A percentile compares a stretch with the other conserved stretches of the same genome.
phyloP scores from a whole-genome alignment of 2,113 vertebrate species.

The Tragelaphus scriptus region DNA sequence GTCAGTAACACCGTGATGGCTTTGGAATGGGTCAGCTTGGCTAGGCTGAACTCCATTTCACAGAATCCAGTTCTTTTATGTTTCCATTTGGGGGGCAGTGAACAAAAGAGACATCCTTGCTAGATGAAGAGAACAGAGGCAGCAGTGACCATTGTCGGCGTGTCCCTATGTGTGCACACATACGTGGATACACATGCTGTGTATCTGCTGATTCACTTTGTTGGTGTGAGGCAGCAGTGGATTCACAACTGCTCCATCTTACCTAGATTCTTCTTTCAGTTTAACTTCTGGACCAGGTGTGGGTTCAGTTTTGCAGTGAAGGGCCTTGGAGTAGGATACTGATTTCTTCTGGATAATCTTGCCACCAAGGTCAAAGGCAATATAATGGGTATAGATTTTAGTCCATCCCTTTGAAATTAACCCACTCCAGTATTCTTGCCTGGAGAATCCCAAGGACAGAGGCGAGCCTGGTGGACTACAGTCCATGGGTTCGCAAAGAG shows the following conservation, averaged over 20 bases:
- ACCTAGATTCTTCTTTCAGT: not conserved
- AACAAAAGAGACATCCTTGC: too few relatives aligned
- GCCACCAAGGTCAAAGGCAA: not conserved
- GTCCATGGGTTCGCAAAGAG: not conserved
- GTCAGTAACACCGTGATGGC: not conserved
- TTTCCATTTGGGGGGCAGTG: not conserved
- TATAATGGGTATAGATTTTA: not conserved
- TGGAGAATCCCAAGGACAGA: not conserved
- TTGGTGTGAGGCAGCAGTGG: not conserved
- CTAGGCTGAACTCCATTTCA: not conserved
- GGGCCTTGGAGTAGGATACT: not conserved
- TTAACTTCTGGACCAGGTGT: not conserved
- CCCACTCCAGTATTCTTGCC: not conserved
- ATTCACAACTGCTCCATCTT: not conserved
- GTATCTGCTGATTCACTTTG: not conserved
- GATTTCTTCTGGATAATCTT: not conserved
- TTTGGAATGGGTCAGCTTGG: not conserved
- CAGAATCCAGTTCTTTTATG: not conserved
- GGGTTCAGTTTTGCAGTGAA: not conserved
- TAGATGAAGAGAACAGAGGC: not conserved
- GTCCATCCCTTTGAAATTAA: not conserved
- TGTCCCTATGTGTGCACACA: not conserved
- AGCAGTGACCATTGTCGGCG: rapidly evolving
- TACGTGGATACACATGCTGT: rapidly evolving
- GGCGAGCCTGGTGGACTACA: not conserved